Evolutionary conservation across 2,113 vertebrate genomes (phyloP), one percentile per base, ranked within the genome.

Genomic region (Phyllostomus discolor): DNA sequence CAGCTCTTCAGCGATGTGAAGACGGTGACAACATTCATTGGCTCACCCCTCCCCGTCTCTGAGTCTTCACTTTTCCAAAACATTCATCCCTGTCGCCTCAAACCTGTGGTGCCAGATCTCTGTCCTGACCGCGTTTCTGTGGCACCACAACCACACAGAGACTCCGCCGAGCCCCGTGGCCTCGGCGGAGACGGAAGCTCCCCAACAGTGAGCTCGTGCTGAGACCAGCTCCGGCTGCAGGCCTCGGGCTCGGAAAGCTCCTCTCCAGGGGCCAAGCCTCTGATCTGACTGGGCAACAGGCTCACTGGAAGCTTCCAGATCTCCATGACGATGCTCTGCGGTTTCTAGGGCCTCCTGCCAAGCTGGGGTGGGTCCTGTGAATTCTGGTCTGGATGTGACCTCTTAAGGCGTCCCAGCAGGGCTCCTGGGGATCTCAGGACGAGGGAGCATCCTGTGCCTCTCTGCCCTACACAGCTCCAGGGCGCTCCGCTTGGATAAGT

Each of bases 81-180:
- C 0, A 1, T 2, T 14, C 4, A 4, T 41, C 54, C n/a, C 20
- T 22, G 4, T 1, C n/a, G 64, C 38, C 64, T 59, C 48, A 5
- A 33, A 16, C 10, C 11, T 15, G 24, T 8, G 19, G 38, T 24
- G 0, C 28, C 41, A 38, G 54, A 26, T 24, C 14, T 64, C 46
- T 31, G 33, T 33, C 31, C 0, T 28, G 26, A 33, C 52, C 4
- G 0, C 43, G 1, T 28, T 66, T 66, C 26, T 4, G 0, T 5
- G 50, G 76, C 3, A 10, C 31, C 4, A 0, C 24, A 2, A 9
- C 62, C 28, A 5, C 22, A 14, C 0, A 19, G 50, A 62, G 35
- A 19, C 7, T 1, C 0, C 26, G 10, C 24, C 26, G 14, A 43
- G 59, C 62, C 33, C 57, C 26, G 57, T 12, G 59, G 59, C 26